These are phyloP conservation scores for Megamerina dolium DNA, from an alignment of 2,888 invertebrate species.

Conservation along the genomic window DNA sequence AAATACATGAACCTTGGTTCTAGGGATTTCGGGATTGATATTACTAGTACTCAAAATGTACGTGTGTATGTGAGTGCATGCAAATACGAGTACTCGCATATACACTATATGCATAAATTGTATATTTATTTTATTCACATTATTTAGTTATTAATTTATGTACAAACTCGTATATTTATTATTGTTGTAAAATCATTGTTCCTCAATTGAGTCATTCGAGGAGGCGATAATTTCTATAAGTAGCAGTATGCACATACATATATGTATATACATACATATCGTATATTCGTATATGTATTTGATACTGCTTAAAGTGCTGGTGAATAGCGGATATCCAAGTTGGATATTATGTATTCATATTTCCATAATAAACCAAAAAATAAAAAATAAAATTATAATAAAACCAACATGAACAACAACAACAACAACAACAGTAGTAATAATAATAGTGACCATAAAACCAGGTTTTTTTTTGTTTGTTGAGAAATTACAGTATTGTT, in stretches of 20 bases:
- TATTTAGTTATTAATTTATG: background rate
- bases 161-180: background rate
- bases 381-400: too few species aligned
- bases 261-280: background rate
- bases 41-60: too few species aligned
- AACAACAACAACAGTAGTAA: too few species aligned
- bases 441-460: too few species aligned
- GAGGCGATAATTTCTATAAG: conserved; percentile 5
- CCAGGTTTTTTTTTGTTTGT: too few species aligned
- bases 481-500: too few species aligned
- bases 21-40: background rate
- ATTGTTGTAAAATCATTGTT: conserved; percentile 1
- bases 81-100: background rate
- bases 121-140: background rate
- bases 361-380: conserved; percentile 1
- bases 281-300: too few species aligned
- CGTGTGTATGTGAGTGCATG: too few species aligned
- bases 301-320: too few species aligned
- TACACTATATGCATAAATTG: background rate
- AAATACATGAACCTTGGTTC: background rate
- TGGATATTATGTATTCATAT: conserved; percentile 1
- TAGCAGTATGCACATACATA: background rate
- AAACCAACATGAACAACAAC: too few species aligned
- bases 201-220: conserved; percentile 5
- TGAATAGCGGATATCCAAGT: conserved; percentile 5